Base-by-base conservation (phyloP, 1,140 invertebrate species). In the Ridgeia piscesae region DNA sequence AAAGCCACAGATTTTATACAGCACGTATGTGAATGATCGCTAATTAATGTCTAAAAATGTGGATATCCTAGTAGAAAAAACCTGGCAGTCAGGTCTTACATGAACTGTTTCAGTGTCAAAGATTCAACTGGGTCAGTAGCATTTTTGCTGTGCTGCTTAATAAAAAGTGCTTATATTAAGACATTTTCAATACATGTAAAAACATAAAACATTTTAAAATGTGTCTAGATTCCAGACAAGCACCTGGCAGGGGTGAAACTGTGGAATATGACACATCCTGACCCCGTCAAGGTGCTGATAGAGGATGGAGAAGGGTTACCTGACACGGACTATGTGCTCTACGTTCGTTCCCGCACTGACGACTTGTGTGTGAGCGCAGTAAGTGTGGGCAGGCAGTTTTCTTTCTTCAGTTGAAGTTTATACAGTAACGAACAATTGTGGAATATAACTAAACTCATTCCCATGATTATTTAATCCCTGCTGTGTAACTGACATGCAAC, bases 321-420 rank as follows among this genome's bases (percentile, higher is more conserved):
- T 77, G 89, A 92, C 34, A 93, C 91, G 11, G 92, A 93, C 89
- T 93, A 77, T 89, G 88, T 93, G 27, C 91, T 93, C 6, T 93
- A 93, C 34, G 92, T 92, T 31, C 92, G 90, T 33, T 88, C 92
- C 4, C 34, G 50, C n/a, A 35, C 90, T 21, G 34, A 27, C 14
- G 91, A 2, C 1, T 33, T 48, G 33, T 93, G 92, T 89, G 9
- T 89, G 0, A 77, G 27, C 0, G 58, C 58, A 27, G 58, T 77
- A 21, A 77, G 58, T 77, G 27, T 21, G 17, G 11, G 4, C 4
- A 11, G 4, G 11, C 42, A 11, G 42, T 4, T 42, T 42, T 42
- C 11, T 4, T 42, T 6, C 17, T 21, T 77, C 58, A 8, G 4
- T 77, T 9, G 58, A 31, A 77, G 58, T 77, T 17, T 77, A 77